A percentile compares a stretch with the other conserved stretches of the same genome.
phyloP scores from a whole-genome alignment of 2,888 invertebrate genomes.

The Dryadula phaetusa region DNA sequence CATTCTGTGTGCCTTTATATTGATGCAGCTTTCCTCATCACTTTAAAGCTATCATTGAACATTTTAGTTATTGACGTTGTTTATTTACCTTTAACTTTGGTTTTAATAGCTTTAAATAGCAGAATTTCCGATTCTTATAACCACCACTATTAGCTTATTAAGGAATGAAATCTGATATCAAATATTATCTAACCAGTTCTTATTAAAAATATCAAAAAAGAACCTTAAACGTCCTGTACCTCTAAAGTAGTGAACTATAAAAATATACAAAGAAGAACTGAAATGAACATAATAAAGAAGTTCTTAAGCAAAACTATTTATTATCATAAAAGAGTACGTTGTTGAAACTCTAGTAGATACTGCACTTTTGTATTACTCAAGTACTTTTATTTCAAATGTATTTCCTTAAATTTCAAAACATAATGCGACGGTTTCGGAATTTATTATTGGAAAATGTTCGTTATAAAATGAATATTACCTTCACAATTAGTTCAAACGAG shows the following conservation, averaged over 20 bases:
- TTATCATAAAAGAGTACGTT: not conserved
- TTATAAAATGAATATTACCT: not conserved
- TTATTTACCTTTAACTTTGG: not conserved
- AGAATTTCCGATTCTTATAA: not conserved
- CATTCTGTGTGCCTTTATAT: constrained; percentile 43
- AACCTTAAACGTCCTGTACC: too few species aligned
- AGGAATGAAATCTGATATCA: too few species aligned
- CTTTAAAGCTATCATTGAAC: constrained; percentile 14
- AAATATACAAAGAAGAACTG: too few species aligned
- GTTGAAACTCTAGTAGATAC: not conserved
- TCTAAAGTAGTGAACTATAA: too few species aligned
- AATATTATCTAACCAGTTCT: too few species aligned
- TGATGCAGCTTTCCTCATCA: constrained; percentile 45
- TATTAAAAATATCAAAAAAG: too few species aligned
- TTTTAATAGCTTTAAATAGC: not conserved
- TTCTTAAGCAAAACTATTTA: not conserved
- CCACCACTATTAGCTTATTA: too few species aligned
- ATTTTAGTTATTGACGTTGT: not conserved
- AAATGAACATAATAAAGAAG: too few species aligned
- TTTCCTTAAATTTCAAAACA: not conserved
- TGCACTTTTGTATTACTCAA: too few species aligned
- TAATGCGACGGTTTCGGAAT: not conserved
- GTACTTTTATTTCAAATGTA: too few species aligned
- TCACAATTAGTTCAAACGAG: not conserved
- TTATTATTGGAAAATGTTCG: not conserved